Evolutionary conservation across 2,888 invertebrate genomes (phyloP).

Genomic region (Agrenia bidenticulata): DNA sequence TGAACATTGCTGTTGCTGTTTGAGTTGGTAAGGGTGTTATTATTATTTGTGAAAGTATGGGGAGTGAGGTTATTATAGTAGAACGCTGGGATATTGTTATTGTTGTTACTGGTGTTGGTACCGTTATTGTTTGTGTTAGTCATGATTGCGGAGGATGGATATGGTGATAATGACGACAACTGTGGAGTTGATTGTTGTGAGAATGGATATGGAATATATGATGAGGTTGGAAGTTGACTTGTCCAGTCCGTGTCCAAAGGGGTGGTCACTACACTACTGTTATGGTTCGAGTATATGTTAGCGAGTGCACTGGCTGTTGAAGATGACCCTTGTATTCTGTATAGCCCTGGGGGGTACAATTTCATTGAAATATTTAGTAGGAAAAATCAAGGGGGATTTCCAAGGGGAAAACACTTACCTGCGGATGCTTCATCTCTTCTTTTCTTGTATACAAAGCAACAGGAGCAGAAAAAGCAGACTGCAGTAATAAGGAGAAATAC

Average conservation of each 20-base stretch:
- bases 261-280: conserved; percentile 53
- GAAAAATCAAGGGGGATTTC: neutral
- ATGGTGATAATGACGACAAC: neutral
- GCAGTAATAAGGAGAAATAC: conserved; percentile 54
- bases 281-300: conserved; percentile 56
- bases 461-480: conserved; percentile 56
- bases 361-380: neutral
- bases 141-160: neutral
- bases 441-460: conserved; percentile 56
- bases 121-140: neutral
- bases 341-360: conserved; percentile 53
- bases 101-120: neutral
- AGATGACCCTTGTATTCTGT: conserved; percentile 54
- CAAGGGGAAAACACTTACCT: neutral
- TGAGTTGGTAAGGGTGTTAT: neutral
- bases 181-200: conserved; percentile 1
- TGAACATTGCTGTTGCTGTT: neutral
- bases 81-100: neutral
- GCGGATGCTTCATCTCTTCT: conserved; percentile 35
- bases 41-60: neutral
- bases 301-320: conserved; percentile 56
- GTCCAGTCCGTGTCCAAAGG: conserved; percentile 51
- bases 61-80: conserved; percentile 16
- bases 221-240: neutral
- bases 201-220: conserved; percentile 19